Evolutionary conservation across 2,797 vertebrate genomes (phyloP).

Genomic region (Liparis tanakae): DNA sequence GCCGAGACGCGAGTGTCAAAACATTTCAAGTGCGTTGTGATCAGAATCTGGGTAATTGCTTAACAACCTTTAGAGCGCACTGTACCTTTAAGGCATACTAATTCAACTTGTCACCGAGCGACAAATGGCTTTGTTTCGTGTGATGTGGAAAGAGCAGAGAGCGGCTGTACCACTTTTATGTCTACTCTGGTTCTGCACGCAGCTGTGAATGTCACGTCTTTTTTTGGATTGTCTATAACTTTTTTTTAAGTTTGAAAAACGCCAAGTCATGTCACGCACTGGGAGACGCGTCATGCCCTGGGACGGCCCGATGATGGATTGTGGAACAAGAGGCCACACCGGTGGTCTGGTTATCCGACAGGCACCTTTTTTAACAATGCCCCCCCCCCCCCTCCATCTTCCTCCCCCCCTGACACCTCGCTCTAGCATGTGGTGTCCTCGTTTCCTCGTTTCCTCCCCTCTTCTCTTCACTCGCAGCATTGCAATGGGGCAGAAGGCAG

Average conservation of each 20-base stretch:
- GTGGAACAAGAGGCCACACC: slow-evolving; percentile 57
- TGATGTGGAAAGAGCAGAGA: background rate
- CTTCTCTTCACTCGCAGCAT: background rate
- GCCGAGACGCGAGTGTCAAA: slow-evolving; percentile 15
- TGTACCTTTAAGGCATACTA: background rate
- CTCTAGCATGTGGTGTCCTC: background rate
- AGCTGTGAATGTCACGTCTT: slow-evolving; percentile 7
- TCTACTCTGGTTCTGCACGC: background rate
- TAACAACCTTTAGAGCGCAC: background rate
- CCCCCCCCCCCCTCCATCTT: background rate
- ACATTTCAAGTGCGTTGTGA: slow-evolving; percentile 3
- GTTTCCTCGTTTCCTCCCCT: slow-evolving; percentile 3
- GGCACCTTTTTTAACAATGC: too few species aligned
- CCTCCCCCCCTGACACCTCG: too few species aligned
- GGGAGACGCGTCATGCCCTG: slow-evolving; percentile 76
- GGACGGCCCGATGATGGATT: slow-evolving; percentile 75
- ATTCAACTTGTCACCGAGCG: background rate
- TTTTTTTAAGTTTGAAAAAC: slow-evolving; percentile 77
- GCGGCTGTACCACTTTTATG: too few species aligned
- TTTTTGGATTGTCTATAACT: slow-evolving; percentile 28
- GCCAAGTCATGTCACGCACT: slow-evolving; percentile 55
- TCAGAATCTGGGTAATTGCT: slow-evolving; percentile 1
- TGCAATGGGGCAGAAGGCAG: background rate
- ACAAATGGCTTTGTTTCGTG: background rate
- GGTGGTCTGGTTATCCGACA: slow-evolving; percentile 27